Evolutionary conservation across 2,888 invertebrate species (phyloP).

Genomic region (Tribolium freemani): DNA sequence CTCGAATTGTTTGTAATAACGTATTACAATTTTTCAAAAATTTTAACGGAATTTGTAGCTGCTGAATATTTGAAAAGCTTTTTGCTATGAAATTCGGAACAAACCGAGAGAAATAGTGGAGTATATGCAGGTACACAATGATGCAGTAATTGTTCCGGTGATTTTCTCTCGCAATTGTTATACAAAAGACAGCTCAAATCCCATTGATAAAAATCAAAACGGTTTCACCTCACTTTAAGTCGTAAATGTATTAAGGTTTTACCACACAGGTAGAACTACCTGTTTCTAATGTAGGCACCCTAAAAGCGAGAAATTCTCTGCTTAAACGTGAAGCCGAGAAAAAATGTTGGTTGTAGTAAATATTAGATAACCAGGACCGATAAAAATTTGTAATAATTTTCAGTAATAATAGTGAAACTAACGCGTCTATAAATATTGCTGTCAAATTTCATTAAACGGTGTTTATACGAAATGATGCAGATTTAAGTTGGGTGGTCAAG

Average conservation of each 20-base stretch:
- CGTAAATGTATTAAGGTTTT: constrained; percentile 37
- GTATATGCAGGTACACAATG: constrained; percentile 21
- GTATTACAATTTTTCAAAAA: no score
- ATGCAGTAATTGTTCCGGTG: constrained; percentile 28
- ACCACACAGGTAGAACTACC: constrained; percentile 47
- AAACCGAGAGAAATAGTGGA: not conserved
- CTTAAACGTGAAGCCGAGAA: not conserved
- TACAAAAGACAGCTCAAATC: constrained; percentile 34
- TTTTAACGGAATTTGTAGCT: no score
- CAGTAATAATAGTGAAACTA: constrained; percentile 8
- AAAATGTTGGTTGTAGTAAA: not conserved
- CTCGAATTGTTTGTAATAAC: no score
- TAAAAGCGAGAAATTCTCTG: constrained; percentile 28
- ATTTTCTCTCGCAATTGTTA: constrained; percentile 23
- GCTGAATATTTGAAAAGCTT: no score
- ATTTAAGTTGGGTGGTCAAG: constrained; percentile 48
- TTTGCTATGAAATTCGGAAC: not conserved
- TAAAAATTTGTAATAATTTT: constrained; percentile 12
- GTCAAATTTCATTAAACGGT: constrained; percentile 47
- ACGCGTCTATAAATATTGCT: constrained; percentile 41
- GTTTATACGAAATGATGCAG: constrained; percentile 44
- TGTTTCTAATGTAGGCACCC: constrained; percentile 21
- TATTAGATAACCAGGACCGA: not conserved
- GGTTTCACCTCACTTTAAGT: constrained; percentile 32
- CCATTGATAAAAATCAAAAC: constrained; percentile 43